Evolutionary conservation across 2,888 invertebrate species (phyloP), one percentile per base, ranked within the genome.

Genomic region (Plusia festucae): DNA sequence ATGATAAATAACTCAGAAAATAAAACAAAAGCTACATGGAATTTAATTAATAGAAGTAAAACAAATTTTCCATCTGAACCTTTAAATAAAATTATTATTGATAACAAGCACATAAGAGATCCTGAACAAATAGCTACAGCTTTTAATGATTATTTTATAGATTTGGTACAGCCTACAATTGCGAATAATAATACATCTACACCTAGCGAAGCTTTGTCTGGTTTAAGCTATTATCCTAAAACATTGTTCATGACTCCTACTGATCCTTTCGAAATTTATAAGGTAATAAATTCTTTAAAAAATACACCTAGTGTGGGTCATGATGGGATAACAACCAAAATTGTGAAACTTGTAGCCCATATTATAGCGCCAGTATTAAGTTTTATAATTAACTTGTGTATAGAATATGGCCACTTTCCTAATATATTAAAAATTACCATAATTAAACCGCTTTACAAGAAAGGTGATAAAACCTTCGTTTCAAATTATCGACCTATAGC

Each of bases 401-500:
- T 34, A 34, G 32, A 34, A 34, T 13, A 34, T 34, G 32, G 32
- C 13, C 32, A 34, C 32, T 34, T 34, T 34, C 32, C 32, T 8
- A 8, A 8, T 34, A 11, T 34, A 34, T 34, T 34, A 13, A 34
- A 34, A 34, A 11, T 34, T 34, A 34, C 32, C 8, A 34, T 13
- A 13, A 34, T 34, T 11, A 34, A 34, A 46, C 46, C 56, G 8
- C 27, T 56, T 6, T 20, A 24, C 24, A 58, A 58, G 18, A 58
- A 58, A 51, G 57, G 46, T 20, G 57, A 58, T 18, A 58, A 49
- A 58, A 32, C 32, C 2, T 9, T n/a, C 2, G 2, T 58, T 16
- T 24, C 44, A 46, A 56, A 46, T 22, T 56, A 56, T 15, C 44
- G 44, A n/a, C 56, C 56, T 13, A 56, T 56, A 27, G n/a, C n/a